Evolutionary conservation across 2,113 vertebrate species (phyloP).

Genomic region (Oreotrochilus melanogaster): DNA sequence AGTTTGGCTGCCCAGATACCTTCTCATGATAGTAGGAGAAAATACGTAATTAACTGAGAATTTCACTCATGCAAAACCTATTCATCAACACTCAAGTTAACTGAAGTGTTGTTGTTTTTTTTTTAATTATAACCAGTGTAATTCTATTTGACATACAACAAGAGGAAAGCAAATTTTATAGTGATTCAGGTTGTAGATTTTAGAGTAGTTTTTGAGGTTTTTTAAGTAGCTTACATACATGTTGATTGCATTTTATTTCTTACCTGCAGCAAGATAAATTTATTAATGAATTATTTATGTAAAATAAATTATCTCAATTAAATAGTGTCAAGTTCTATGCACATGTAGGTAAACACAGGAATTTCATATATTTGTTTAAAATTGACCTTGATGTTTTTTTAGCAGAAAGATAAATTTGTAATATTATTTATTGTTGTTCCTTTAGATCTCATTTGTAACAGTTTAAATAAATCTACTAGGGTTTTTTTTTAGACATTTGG

Average conservation of each 20-base stretch:
- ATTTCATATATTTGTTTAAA: background rate
- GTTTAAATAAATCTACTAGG: background rate
- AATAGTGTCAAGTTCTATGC: background rate
- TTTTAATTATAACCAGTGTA: background rate
- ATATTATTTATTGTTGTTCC: background rate
- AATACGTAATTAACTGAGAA: background rate
- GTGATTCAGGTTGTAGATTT: background rate
- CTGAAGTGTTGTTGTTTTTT: background rate
- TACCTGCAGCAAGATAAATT: background rate
- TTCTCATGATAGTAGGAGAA: background rate
- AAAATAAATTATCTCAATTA: background rate
- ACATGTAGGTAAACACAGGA: background rate
- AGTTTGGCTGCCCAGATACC: constrained; percentile 58
- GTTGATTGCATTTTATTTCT: background rate
- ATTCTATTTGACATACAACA: background rate
- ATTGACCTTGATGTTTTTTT: background rate
- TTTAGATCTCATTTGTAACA: background rate
- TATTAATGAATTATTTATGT: background rate
- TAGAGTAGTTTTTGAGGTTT: background rate
- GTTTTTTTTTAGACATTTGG: background rate
- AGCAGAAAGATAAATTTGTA: background rate
- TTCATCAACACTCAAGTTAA: background rate
- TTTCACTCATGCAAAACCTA: background rate
- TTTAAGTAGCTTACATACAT: background rate
- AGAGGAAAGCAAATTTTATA: background rate